phyloP scores from a whole-genome alignment of 2,888 invertebrate genomes.

The Dicyrtomina minuta region DNA sequence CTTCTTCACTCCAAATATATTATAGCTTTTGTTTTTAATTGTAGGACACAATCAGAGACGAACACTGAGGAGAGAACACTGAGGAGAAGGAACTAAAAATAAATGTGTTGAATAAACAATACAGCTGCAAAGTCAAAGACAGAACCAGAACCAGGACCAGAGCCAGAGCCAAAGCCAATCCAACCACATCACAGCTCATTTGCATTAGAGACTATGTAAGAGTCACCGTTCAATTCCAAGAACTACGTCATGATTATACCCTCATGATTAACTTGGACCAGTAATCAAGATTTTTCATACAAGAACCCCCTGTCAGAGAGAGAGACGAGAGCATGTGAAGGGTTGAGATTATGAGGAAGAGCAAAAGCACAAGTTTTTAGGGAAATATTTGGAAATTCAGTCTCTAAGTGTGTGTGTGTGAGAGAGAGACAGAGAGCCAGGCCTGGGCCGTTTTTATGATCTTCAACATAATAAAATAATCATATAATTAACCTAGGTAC shows the following conservation, averaged over 20 bases:
- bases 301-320: too few species aligned
- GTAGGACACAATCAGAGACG: background rate
- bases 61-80: background rate
- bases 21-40: too few species aligned
- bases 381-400: constrained; percentile 4
- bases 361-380: background rate
- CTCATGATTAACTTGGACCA: constrained; percentile 13
- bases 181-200: constrained; percentile 13
- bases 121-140: too few species aligned
- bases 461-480: constrained; percentile 2
- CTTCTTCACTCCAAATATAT: too few species aligned
- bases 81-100: background rate
- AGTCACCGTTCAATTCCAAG: constrained; percentile 16
- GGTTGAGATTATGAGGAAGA: background rate
- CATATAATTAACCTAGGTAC: constrained; percentile 5
- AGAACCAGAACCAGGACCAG: too few species aligned
- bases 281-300: constrained; percentile 7
- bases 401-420: background rate
- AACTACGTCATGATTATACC: constrained; percentile 4
- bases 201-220: constrained; percentile 1
- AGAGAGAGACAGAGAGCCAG: background rate
- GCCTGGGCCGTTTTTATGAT: background rate
- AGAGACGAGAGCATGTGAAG: background rate
- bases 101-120: background rate
- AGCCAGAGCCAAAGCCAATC: too few species aligned